Conservation (phyloP, 2,888 invertebrate genomes). For the Halictus ligatus region DNA sequence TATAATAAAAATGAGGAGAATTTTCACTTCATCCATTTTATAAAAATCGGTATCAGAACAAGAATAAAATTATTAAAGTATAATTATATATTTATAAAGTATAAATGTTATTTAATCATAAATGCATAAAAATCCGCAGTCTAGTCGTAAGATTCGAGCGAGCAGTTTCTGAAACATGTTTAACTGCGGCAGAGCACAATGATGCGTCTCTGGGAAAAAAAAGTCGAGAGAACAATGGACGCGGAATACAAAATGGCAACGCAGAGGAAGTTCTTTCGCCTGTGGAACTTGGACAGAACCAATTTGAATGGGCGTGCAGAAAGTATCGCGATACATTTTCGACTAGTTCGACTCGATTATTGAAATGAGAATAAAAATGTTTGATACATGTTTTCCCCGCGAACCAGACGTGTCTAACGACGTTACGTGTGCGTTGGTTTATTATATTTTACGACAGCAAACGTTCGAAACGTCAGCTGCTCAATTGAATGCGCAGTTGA, state of each 20-base stretch:
- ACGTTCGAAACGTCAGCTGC: conserved; percentile 6
- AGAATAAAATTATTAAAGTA: too few relatives aligned
- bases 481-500: conserved; percentile 19
- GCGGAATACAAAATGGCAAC: not conserved
- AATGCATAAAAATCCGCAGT: not conserved
- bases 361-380: conserved; percentile 8
- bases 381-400: not conserved
- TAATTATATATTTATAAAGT: too few relatives aligned
- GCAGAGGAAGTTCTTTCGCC: not conserved
- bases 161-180: not conserved
- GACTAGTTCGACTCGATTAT: not conserved
- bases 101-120: not conserved
- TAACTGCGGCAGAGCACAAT: not conserved
- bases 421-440: not conserved
- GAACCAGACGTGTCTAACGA: not conserved
- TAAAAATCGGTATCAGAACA: not conserved
- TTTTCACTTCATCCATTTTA: not conserved
- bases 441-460: not conserved
- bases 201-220: not conserved
- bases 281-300: not conserved
- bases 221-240: not conserved
- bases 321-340: not conserved
- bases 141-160: not conserved
- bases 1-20: not conserved
- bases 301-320: not conserved